Conservation (phyloP, 2,113 vertebrate species). For the Eclectus roratus region DNA sequence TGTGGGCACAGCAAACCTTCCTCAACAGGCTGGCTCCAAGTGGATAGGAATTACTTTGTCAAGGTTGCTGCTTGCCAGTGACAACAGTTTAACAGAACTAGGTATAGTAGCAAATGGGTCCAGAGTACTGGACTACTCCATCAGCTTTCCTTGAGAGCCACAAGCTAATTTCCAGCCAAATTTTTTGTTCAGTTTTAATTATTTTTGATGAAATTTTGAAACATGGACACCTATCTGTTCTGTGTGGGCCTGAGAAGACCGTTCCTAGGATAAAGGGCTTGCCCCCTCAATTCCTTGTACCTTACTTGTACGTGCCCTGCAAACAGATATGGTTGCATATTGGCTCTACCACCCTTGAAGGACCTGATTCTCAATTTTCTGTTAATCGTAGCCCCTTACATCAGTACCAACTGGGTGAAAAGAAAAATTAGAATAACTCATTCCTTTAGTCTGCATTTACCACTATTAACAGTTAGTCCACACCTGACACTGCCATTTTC, state of each 20-base stretch:
- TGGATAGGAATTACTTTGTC: background rate
- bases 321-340: background rate
- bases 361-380: background rate
- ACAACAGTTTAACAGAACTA: background rate
- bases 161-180: background rate
- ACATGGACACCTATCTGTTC: background rate
- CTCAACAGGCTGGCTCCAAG: background rate
- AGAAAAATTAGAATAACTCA: background rate
- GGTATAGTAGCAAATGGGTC: no score
- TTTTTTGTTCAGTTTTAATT: background rate
- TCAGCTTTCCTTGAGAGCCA: background rate
- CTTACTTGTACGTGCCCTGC: background rate
- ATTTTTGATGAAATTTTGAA: background rate
- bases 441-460: background rate
- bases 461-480: background rate
- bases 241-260: background rate
- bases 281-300: background rate
- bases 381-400: background rate
- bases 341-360: background rate
- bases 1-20: background rate
- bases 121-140: background rate
- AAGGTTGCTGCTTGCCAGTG: background rate
- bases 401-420: background rate
- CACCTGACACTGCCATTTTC: background rate
- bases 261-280: background rate